These are phyloP conservation scores for Charina bottae DNA, from an alignment of 2,113 vertebrate genomes.

Conservation along the genomic window DNA sequence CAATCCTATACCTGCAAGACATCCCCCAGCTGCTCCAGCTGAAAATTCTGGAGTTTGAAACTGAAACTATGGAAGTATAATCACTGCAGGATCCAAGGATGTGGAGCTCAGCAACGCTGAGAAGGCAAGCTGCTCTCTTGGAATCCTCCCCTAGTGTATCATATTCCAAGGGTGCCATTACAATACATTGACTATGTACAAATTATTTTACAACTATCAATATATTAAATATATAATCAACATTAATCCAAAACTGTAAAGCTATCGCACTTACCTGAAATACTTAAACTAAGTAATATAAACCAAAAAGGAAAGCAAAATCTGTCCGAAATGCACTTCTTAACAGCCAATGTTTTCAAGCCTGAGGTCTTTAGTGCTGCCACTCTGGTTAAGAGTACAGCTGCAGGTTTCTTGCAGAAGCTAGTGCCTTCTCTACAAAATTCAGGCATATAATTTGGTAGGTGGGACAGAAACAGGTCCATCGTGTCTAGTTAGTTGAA, in stretches of 20 bases:
- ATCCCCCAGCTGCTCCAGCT: slow-evolving; percentile 38
- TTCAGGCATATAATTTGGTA: not conserved
- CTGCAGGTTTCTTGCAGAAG: slow-evolving; percentile 29
- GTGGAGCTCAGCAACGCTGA: slow-evolving; percentile 22
- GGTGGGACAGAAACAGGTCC: not conserved
- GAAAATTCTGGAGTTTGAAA: slow-evolving; percentile 43
- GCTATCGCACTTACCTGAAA: slow-evolving; percentile 56
- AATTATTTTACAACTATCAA: slow-evolving; percentile 71
- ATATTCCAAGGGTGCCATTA: slow-evolving; percentile 66
- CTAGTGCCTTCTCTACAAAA: slow-evolving; percentile 2
- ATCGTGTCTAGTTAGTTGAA: not conserved
- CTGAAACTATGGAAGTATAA: slow-evolving; percentile 47
- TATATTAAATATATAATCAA: slow-evolving; percentile 81
- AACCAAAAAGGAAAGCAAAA: slow-evolving; percentile 62
- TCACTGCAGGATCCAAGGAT: slow-evolving; percentile 23
- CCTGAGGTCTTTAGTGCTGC: slow-evolving; percentile 27
- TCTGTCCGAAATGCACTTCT: slow-evolving; percentile 31
- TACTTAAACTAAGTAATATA: slow-evolving; percentile 60
- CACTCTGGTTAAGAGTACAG: slow-evolving; percentile 36
- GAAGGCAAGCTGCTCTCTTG: slow-evolving; percentile 37
- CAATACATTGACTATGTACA: slow-evolving; percentile 72
- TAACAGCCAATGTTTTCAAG: slow-evolving; percentile 25
- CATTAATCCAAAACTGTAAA: slow-evolving; percentile 73
- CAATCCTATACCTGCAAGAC: slow-evolving; percentile 51
- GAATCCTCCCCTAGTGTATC: slow-evolving; percentile 42